Evolutionary conservation across 2,797 vertebrate genomes (phyloP), one percentile per base, ranked within the genome.

Genomic region (Varecia variegata): DNA sequence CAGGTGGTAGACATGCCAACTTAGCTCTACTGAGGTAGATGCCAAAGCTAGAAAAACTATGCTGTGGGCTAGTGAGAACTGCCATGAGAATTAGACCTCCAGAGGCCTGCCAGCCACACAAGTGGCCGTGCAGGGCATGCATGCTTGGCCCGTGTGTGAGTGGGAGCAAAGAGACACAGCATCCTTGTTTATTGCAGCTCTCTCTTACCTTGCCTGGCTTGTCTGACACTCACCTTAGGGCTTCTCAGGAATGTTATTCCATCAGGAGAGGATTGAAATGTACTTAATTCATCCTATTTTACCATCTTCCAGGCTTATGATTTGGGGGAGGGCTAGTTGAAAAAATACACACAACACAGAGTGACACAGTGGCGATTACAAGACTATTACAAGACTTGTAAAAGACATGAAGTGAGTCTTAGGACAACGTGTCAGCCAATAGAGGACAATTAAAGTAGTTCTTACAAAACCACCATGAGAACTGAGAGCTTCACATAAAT

Each of bases 261-360:
- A 20, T 71, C 32, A 71, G 82, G 54, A 96, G 58, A 70, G 21
- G 38, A 60, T 0, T 73, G 56, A 94, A 94, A 87, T 20, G 52
- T 11, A 40, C 65, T 79, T 62, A 85, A 79, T 23, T 82, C n/a
- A 40, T 50, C 40, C 54, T 62, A 7, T 74, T 71, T 96, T 65
- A 74, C 40, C 27, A 18, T 52, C 89, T 90, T 83, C 93, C n/a
- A 40, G 13, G 15, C 10, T 76, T 88, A 77, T 60, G 45, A 40
- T 80, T 56, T 58, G 32, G 20, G 73, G 60, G 10, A 56, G 88
- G 11, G 0, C 52, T 88, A 82, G 68, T 74, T 82, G 73, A 79
- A 30, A 96, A 92, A 92, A 92, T 50, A 12, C 40, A 81, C 50
- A 73, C 90, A 86, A 80, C 60, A 79, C 50, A 77, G 58, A 68